Evolutionary conservation across 2,113 vertebrate species (phyloP), one percentile per base, ranked within the genome.

Genomic region (Rhodinocichla rosea): DNA sequence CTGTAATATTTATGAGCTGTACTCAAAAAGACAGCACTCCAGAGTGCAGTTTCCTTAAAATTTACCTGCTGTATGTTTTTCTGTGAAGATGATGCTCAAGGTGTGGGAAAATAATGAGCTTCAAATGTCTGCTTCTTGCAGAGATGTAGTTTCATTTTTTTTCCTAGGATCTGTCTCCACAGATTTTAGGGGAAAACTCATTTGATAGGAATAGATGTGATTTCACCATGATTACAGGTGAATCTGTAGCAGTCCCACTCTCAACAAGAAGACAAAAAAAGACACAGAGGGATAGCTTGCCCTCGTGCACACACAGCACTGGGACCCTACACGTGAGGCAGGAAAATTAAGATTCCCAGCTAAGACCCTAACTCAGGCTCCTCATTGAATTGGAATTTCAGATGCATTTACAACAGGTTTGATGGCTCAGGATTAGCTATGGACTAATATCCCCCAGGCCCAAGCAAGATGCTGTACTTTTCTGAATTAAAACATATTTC

Each of bases 241-340:
- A 45, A 14, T 33, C 57, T 60, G 57, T 9, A 62, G 26, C 35
- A 4, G 7, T 11, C 4, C 4, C 8, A 3, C 6, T 68, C 27
- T 75, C 39, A 45, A 17, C 28, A 3, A n/a, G 23, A 64, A 44
- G 7, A 19, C 49, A 83, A 59, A 89, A 33, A 45, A 17, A 49
- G 32, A 23, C 11, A 3, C 12, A 45, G 39, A 76, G 23, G 9
- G 3, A 15, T 42, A 26, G 19, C 79, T 60, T 65, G 4, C 13
- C 14, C 5, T 56, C 3, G 0, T 50, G 26, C n/a, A 50, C 8
- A 13, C 6, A 5, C 1, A 15, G 32, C 39, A 49, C 40, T 28
- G 2, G 15, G 7, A 11, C 6, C 5, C 8, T 37, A 20, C 0
- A 17, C 12, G 18, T 24, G 14, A 35, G 14, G 3, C 11, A 47